Conservation (phyloP, 2,888 invertebrate genomes). For the Epirrita christyi region DNA sequence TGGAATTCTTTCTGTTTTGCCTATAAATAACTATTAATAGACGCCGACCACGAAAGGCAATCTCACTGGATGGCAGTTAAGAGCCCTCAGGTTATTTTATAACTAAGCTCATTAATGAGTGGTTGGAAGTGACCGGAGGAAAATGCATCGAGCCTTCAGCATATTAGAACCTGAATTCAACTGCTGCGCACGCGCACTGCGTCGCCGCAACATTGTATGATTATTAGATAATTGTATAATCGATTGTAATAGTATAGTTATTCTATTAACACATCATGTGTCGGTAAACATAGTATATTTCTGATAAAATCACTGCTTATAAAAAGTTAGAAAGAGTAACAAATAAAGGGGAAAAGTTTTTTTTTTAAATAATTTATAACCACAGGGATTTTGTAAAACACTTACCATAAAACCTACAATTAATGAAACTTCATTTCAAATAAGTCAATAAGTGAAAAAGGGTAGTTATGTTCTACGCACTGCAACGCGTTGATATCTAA, state of each 20-base stretch:
- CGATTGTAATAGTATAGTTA: slow-evolving; percentile 40
- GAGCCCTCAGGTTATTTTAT: slow-evolving; percentile 77
- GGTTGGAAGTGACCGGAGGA: slow-evolving; percentile 43
- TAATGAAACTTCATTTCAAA: too few species aligned
- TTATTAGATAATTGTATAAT: slow-evolving; percentile 71
- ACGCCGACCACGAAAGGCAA: slow-evolving; percentile 80
- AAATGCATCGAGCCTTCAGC: slow-evolving; percentile 52
- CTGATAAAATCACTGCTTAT: too few species aligned
- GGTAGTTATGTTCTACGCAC: neutral
- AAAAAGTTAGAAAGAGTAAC: too few species aligned
- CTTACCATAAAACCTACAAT: too few species aligned
- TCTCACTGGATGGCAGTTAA: slow-evolving; percentile 77
- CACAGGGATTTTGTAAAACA: too few species aligned
- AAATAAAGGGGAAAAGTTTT: too few species aligned
- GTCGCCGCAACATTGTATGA: slow-evolving; percentile 63
- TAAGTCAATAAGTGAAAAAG: too few species aligned
- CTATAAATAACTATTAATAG: slow-evolving; percentile 80
- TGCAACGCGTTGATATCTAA: slow-evolving; percentile 49
- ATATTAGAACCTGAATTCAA: slow-evolving; percentile 54
- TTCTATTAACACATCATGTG: slow-evolving; percentile 7
- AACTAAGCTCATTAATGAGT: slow-evolving; percentile 77
- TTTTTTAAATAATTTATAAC: too few species aligned
- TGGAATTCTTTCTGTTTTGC: slow-evolving; percentile 66
- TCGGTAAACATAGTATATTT: neutral
- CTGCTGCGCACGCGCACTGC: slow-evolving; percentile 38